Evolutionary conservation across 2,888 invertebrate genomes (phyloP).

Genomic region (Epistrophella euchroma): DNA sequence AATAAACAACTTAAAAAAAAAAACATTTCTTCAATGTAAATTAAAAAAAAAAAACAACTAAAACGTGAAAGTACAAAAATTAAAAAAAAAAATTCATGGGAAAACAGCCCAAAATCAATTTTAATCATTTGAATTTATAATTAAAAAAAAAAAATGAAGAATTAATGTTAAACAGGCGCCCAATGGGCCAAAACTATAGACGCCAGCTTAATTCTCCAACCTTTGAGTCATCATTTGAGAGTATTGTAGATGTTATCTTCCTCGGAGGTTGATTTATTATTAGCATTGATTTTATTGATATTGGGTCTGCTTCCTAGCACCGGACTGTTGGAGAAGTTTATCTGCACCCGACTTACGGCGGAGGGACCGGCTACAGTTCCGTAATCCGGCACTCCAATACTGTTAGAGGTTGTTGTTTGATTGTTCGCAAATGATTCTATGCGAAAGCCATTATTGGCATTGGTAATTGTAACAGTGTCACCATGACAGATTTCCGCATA

Average conservation of each 20-base stretch:
- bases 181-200: conserved; percentile 78
- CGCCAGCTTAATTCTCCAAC: conserved; percentile 82
- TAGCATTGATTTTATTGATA: conserved; percentile 38
- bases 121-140: not conserved
- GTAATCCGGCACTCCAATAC: conserved; percentile 50
- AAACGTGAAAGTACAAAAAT: conserved; percentile 39
- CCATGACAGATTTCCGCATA: conserved; percentile 88
- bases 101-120: conserved; percentile 49
- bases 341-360: conserved; percentile 82
- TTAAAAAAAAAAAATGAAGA: conserved; percentile 18
- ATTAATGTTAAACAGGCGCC: conserved; percentile 67
- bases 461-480: conserved; percentile 71
- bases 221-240: conserved; percentile 83
- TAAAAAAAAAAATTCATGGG: conserved; percentile 50
- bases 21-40: conserved; percentile 48
- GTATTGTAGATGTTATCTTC: conserved; percentile 84
- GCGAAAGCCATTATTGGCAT: conserved; percentile 46
- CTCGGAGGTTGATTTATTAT: conserved; percentile 23
- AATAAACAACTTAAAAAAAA: conserved; percentile 50
- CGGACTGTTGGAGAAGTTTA: conserved; percentile 81
- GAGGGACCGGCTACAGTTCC: conserved; percentile 77
- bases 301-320: conserved; percentile 73
- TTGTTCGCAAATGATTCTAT: conserved; percentile 52
- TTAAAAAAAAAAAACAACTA: conserved; percentile 40
- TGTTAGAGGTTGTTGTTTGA: conserved; percentile 40